Conservation (phyloP, 2,888 invertebrate genomes). For the Myopa testacea region DNA sequence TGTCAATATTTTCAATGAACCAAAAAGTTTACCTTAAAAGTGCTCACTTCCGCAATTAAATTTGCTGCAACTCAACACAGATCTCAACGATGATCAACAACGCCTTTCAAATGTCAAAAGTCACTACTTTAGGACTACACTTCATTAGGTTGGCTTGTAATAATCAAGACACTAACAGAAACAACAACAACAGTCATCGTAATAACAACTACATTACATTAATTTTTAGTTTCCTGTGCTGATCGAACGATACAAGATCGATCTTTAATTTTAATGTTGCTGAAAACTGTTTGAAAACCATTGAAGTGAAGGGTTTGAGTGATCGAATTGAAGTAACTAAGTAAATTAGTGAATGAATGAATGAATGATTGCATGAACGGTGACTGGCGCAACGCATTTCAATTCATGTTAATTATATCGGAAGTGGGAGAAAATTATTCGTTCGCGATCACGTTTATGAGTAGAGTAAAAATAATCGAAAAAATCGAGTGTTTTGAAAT, state of each 20-base stretch:
- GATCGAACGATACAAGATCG: background rate
- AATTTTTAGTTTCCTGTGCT: background rate
- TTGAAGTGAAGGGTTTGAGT: background rate
- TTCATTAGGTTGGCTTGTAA: background rate
- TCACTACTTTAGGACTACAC: background rate
- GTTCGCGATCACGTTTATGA: background rate
- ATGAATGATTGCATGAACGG: background rate
- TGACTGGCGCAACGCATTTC: background rate
- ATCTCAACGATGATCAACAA: background rate
- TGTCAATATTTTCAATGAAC: too few relatives aligned
- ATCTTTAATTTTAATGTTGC: too few relatives aligned
- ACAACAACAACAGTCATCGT: background rate
- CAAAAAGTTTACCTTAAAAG: background rate
- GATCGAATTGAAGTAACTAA: background rate
- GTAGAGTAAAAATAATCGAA: background rate
- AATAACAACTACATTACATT: background rate
- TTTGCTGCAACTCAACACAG: background rate
- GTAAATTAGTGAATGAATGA: background rate
- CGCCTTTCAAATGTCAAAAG: conserved; percentile 16
- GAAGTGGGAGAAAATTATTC: background rate
- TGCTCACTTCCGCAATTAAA: conserved; percentile 13
- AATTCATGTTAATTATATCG: background rate
- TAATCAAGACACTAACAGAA: background rate
- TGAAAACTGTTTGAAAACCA: background rate
- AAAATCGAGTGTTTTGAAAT: background rate